A percentile compares a stretch with the other conserved stretches of the same genome.
Evolutionary conservation across 2,888 invertebrate genomes (phyloP).

Genomic region (Amphipoea oculea): DNA sequence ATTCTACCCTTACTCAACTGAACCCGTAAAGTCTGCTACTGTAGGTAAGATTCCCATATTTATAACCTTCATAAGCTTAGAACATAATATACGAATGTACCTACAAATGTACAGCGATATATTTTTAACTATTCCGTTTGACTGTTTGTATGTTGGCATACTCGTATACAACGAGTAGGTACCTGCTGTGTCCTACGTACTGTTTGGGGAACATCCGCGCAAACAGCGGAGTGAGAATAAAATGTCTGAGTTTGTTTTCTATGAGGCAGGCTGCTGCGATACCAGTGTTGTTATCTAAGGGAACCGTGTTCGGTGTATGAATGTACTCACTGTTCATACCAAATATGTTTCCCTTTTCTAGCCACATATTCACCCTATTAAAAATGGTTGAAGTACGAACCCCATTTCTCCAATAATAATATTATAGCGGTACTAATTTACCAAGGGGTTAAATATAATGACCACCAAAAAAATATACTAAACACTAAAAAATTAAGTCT

Average conservation of each 20-base stretch:
- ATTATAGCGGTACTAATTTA: not conserved
- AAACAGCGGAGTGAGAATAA: not conserved
- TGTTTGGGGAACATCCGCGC: not conserved
- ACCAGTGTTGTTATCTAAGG: not conserved
- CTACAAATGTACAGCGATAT: constrained; percentile 29
- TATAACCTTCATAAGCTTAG: constrained; percentile 52
- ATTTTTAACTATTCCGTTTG: constrained; percentile 39
- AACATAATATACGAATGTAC: constrained; percentile 38
- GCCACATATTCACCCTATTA: not conserved
- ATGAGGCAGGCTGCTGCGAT: not conserved
- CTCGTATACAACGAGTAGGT: not conserved
- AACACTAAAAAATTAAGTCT: too few relatives aligned
- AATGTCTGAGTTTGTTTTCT: not conserved
- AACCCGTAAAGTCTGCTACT: constrained; percentile 58
- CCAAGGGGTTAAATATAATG: too few relatives aligned
- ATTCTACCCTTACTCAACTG: constrained; percentile 25
- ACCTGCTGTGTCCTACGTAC: not conserved
- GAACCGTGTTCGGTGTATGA: not conserved
- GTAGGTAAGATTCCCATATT: constrained; percentile 58
- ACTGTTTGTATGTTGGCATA: constrained; percentile 14
- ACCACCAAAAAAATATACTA: too few relatives aligned
- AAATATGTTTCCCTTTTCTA: not conserved
- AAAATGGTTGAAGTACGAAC: not conserved
- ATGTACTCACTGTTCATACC: not conserved
- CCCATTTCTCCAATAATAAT: not conserved